Evolutionary conservation across 2,113 vertebrate species (phyloP).

Genomic region (Burhinus oedicnemus): DNA sequence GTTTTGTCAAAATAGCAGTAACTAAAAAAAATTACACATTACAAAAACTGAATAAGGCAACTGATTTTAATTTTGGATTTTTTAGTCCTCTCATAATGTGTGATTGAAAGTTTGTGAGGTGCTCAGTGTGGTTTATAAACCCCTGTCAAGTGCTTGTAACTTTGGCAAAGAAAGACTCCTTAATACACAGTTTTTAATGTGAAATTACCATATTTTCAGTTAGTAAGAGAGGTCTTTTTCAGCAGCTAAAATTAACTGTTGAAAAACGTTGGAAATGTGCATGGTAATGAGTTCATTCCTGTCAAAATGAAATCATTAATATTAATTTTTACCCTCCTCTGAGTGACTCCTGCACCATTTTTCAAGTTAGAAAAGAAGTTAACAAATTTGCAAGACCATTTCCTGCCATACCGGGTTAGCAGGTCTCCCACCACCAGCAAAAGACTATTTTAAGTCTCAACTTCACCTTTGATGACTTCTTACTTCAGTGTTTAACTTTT

Average conservation of each 20-base stretch:
- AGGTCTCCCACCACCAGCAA: background rate
- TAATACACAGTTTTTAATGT: slow-evolving; percentile 67
- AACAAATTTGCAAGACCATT: slow-evolving; percentile 11
- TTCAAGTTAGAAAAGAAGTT: slow-evolving; percentile 46
- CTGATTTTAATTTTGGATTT: slow-evolving; percentile 56
- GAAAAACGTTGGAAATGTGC: slow-evolving; percentile 69
- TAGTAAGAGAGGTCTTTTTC: slow-evolving; percentile 66
- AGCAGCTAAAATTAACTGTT: slow-evolving; percentile 72
- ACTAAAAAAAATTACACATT: slow-evolving; percentile 1
- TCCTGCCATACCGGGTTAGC: background rate
- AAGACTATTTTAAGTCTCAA: background rate
- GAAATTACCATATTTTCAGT: slow-evolving; percentile 69
- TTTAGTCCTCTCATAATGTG: slow-evolving; percentile 47
- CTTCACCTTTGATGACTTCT: background rate
- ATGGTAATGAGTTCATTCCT: slow-evolving; percentile 66
- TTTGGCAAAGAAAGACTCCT: slow-evolving; percentile 67
- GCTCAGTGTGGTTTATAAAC: slow-evolving; percentile 65
- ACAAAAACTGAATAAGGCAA: slow-evolving; percentile 18
- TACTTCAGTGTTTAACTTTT: background rate
- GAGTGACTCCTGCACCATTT: slow-evolving; percentile 56
- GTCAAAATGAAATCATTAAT: slow-evolving; percentile 70
- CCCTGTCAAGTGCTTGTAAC: slow-evolving; percentile 62
- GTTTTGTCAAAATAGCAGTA: slow-evolving; percentile 1
- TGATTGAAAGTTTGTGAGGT: slow-evolving; percentile 65
- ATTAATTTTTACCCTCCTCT: slow-evolving; percentile 64